Base-by-base conservation (phyloP, 2,888 invertebrate species). In the Cataglyphis livida region DNA sequence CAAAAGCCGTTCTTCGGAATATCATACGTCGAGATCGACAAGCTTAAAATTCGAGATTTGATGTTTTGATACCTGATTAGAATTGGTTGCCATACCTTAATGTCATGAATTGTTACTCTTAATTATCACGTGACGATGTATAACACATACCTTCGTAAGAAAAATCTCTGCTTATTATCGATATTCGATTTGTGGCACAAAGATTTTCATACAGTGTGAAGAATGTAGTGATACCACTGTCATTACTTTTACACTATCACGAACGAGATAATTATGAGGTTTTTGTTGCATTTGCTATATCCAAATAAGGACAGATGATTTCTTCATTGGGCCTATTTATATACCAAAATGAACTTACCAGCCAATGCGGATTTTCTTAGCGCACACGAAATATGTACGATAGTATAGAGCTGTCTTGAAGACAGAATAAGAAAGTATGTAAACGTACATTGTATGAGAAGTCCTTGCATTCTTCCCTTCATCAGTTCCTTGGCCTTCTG, bases 381-480 rank as follows among this genome's bases (percentile, higher is more conserved):
- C 84, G 88, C 90, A 90, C 84, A 86, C 74, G 71, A 84, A 84
- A 86, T 82, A 85, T 89, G 89, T 90, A 89, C 87, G 84, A 76
- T 88, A 71, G 83, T 86, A 89, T 76, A 89, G 88, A 90, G 87
- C 87, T 87, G 88, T 83, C 83, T 83, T 70, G 78, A 70, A 85
- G 82, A 66, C 73, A 84, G 76, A 32, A 57, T 18, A 59, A 71
- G 76, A 64, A 65, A 82, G 76, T 74, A 66, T 85, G 84, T 85
- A 85, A 85, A 98, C 99, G 98, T 97, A 99, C 99, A 98, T 96
- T 99, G 98, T 88, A 97, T 96, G 68, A 98, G 96, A 90, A 99
- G 97, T 91, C 96, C 97, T 93, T 98, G 97, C 96, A 99, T 98
- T 90, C 97, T 96, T 86, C 97, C 97, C 93, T 97, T 97, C 95